These are phyloP conservation scores for Galeruca laticollis DNA, from an alignment of 2,888 invertebrate species.

Conservation along the genomic window DNA sequence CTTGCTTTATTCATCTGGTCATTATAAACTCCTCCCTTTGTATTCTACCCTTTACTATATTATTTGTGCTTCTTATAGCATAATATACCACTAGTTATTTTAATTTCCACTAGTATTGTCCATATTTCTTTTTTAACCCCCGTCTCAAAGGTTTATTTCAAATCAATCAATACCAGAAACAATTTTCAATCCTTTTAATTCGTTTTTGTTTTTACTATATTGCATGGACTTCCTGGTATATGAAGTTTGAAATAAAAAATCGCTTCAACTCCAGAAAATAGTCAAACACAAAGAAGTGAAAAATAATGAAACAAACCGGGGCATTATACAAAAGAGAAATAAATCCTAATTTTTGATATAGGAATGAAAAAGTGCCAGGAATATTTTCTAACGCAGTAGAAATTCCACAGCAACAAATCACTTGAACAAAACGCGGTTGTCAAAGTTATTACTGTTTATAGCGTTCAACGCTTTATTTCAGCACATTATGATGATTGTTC, in stretches of 20 bases:
- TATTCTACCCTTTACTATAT: no score
- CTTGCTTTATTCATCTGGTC: no score
- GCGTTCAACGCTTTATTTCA: conserved; percentile 47
- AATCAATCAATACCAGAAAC: no score
- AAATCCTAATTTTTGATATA: conserved; percentile 59
- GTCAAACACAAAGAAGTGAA: conserved; percentile 49
- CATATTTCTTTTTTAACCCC: no score
- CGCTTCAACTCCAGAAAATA: conserved; percentile 44
- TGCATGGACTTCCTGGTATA: conserved; percentile 15
- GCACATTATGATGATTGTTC: conserved; percentile 40
- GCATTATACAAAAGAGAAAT: conserved; percentile 53
- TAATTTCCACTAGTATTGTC: no score
- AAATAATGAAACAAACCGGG: conserved; percentile 55
- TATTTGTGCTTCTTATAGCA: no score
- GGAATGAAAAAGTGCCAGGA: conserved; percentile 58
- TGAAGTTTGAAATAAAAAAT: conserved; percentile 16
- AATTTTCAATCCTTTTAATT: no score
- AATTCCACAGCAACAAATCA: conserved; percentile 48
- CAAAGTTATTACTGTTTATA: conserved; percentile 47
- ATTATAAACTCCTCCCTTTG: no score
- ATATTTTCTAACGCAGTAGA: conserved; percentile 58
- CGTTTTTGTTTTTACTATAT: no score
- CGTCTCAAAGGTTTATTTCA: no score
- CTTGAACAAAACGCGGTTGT: conserved; percentile 41
- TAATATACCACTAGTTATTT: no score